Base-by-base conservation (phyloP, 1,140 invertebrate genomes). In the Drosophila leontia region DNA sequence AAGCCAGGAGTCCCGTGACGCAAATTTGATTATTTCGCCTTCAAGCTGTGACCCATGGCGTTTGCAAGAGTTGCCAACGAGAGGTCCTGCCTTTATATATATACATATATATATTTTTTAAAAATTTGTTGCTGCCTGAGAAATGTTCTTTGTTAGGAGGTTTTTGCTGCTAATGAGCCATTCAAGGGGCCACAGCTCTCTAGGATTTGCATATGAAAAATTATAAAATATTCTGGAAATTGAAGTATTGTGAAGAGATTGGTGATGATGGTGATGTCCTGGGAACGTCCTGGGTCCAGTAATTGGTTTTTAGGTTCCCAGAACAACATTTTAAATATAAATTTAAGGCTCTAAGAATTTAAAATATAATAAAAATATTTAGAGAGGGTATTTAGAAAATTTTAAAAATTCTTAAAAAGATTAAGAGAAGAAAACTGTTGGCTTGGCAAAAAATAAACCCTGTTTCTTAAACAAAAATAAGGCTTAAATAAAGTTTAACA, bases 11-110 rank as follows among this genome's bases (percentile, higher is more conserved):
- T 67, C 45, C 79, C 81, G 69, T 83, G 74, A 84, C 72, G 81
- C 77, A 87, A 87, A 88, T 88, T 80, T 87, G 72, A 87, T 87
- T 88, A 87, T 78, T 64, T 61, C 65, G 48, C 68, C 58, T 68
- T 86, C 75, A 81, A 86, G 79, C 80, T 77, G 77, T 70, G 77
- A 57, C 69, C 60, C 53, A n/a, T 37, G 39, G 23, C n/a, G 50
- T 19, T 53, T n/a, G 55, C 56, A 72, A 62, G 35, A 75, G 59
- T 78, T 61, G 61, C 44, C 55, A 65, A 37, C 37, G 51, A 17
- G 29, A 48, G 13, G 59, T 62, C 47, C 45, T 23, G 39, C 15
- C 12, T 26, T 47, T 26, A 26, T 29, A 15, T 58, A 11, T 3
- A 29, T 9, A 7, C 19, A 41, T 64, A 35, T 9, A 23, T n/a